A percentile compares a stretch with the other conserved stretches of the same genome.
phyloP scores from a whole-genome alignment of 2,797 vertebrate species.

The Prunella strophiata region DNA sequence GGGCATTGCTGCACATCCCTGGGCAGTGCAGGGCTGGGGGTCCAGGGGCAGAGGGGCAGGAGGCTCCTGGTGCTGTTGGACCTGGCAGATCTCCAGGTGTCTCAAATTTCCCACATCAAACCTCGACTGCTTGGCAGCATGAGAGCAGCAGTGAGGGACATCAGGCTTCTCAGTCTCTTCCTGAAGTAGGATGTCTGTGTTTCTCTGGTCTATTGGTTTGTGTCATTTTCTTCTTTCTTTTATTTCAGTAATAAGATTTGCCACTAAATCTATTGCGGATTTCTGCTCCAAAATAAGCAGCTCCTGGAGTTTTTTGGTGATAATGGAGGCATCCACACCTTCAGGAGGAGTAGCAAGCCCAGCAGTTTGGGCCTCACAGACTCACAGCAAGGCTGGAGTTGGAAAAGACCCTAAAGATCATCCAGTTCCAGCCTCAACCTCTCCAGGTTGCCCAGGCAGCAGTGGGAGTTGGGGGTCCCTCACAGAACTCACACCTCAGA shows the following conservation, averaged over 20 bases:
- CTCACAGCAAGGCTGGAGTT: neutral
- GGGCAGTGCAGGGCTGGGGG: rapidly evolving
- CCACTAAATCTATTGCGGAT: rapidly evolving
- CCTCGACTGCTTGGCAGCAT: neutral
- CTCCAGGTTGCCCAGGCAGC: neutral
- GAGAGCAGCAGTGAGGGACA: rapidly evolving
- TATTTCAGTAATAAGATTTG: neutral
- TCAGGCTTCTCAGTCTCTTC: neutral
- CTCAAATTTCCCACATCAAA: neutral
- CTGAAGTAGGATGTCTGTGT: neutral
- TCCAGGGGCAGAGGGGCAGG: no score
- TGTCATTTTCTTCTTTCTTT: neutral
- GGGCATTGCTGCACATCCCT: no score
- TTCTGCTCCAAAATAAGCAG: neutral
- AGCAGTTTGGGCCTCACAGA: neutral
- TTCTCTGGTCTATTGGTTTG: neutral
- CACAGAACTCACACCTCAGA: neutral
- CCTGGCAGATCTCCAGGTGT: neutral
- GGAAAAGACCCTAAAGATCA: neutral
- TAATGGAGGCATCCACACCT: rapidly evolving
- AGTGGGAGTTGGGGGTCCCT: no score
- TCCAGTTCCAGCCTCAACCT: neutral
- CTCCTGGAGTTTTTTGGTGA: neutral
- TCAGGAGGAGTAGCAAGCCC: neutral
- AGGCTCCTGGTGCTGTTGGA: neutral